Evolutionary conservation across 35 echinoderm and acorn worm species (phyloP).

Genomic region (Lytechinus variegatus): DNA sequence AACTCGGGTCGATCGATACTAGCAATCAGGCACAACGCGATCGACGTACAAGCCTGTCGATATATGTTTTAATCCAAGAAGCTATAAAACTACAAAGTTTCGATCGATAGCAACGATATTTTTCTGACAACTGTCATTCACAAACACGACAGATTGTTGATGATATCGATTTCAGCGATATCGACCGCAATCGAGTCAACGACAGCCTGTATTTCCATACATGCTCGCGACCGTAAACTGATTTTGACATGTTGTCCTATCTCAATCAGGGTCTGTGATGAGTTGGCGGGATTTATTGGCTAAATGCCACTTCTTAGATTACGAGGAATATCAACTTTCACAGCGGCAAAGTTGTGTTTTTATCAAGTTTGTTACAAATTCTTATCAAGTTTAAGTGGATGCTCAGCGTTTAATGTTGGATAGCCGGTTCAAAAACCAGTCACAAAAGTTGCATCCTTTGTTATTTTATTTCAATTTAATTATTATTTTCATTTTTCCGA

Average conservation of each 20-base stretch:
- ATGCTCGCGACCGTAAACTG: background rate
- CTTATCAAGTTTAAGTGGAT: too few relatives aligned
- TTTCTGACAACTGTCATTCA: background rate
- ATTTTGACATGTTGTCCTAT: background rate
- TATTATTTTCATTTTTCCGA: too few relatives aligned
- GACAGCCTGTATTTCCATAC: background rate
- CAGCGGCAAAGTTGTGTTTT: too few relatives aligned
- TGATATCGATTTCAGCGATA: background rate
- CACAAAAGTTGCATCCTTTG: too few relatives aligned
- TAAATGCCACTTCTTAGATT: too few relatives aligned
- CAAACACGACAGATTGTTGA: conserved; percentile 10
- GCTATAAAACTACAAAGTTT: background rate
- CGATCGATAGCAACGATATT: background rate
- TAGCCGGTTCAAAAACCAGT: too few relatives aligned
- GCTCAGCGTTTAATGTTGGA: too few relatives aligned
- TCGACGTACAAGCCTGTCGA: background rate
- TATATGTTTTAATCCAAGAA: background rate
- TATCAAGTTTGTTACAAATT: too few relatives aligned
- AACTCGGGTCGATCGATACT: background rate
- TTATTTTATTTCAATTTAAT: too few relatives aligned
- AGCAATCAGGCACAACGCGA: background rate
- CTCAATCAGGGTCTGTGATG: background rate
- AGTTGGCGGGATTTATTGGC: too few relatives aligned
- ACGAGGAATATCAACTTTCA: too few relatives aligned
- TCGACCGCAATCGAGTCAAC: background rate